These are phyloP conservation scores for Lynx canadensis DNA, from an alignment of 2,113 vertebrate genomes.

Conservation along the genomic window DNA sequence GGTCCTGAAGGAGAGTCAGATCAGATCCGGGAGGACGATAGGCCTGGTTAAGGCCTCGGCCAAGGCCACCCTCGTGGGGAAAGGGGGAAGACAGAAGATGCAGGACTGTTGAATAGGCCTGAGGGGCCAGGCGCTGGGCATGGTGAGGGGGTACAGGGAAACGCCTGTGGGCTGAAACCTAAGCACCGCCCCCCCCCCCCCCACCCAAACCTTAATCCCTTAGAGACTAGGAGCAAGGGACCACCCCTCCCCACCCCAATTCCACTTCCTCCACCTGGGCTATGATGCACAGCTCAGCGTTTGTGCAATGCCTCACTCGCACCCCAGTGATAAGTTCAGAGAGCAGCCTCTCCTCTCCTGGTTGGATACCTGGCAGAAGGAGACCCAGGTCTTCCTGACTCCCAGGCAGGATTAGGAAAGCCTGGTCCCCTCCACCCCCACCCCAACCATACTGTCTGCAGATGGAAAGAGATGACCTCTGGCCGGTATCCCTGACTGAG, in stretches of 20 bases:
- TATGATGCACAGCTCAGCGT: background rate
- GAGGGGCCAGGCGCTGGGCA: background rate
- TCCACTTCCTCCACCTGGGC: too few relatives aligned
- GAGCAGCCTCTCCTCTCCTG: background rate
- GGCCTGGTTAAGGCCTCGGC: background rate
- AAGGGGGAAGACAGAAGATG: background rate
- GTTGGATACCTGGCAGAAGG: background rate
- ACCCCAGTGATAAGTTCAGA: background rate
- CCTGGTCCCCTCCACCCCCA: background rate
- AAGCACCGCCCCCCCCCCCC: background rate
- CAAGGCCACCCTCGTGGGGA: background rate
- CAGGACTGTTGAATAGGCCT: background rate
- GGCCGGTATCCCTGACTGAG: background rate
- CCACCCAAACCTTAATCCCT: background rate
- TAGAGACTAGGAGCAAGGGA: background rate
- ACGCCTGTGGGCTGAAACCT: background rate
- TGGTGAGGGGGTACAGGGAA: too few relatives aligned
- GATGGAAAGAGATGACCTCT: background rate
- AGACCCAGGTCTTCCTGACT: background rate
- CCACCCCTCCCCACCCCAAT: background rate
- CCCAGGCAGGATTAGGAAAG: background rate
- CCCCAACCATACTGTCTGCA: background rate
- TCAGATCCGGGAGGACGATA: background rate
- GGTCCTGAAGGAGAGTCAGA: too few relatives aligned
- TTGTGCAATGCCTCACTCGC: background rate